Conservation (phyloP, 2,113 vertebrate genomes). For the Prolemur simus region DNA sequence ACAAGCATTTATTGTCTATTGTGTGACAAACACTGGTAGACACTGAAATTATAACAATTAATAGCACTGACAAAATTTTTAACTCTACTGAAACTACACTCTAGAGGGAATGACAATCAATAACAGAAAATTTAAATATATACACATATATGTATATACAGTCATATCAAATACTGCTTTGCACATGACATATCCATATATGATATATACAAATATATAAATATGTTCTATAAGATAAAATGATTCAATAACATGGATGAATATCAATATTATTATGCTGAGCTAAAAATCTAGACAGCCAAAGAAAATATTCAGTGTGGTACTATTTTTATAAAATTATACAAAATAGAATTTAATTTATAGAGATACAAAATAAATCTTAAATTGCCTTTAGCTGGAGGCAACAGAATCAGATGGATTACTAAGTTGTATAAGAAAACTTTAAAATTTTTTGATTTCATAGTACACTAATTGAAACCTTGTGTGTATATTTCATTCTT, state of each 20-base stretch:
- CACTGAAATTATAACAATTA: background rate
- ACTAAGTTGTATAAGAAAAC: background rate
- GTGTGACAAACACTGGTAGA: background rate
- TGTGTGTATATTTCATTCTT: background rate
- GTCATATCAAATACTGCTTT: background rate
- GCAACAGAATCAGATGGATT: background rate
- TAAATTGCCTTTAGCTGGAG: background rate
- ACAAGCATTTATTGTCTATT: background rate
- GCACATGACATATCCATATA: background rate
- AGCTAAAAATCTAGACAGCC: background rate
- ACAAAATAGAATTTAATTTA: background rate
- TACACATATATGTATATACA: background rate
- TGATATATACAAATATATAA: background rate
- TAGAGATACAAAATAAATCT: background rate
- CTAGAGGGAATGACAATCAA: background rate
- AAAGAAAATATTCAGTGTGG: background rate
- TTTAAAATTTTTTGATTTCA: background rate
- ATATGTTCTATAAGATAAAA: background rate
- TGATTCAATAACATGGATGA: background rate
- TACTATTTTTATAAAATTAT: background rate
- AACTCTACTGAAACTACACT: background rate
- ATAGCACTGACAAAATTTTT: background rate
- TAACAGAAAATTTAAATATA: background rate
- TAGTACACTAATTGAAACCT: background rate
- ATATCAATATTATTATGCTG: background rate